Conservation (phyloP, 2,113 vertebrate species). For the Macquaria australasica region DNA sequence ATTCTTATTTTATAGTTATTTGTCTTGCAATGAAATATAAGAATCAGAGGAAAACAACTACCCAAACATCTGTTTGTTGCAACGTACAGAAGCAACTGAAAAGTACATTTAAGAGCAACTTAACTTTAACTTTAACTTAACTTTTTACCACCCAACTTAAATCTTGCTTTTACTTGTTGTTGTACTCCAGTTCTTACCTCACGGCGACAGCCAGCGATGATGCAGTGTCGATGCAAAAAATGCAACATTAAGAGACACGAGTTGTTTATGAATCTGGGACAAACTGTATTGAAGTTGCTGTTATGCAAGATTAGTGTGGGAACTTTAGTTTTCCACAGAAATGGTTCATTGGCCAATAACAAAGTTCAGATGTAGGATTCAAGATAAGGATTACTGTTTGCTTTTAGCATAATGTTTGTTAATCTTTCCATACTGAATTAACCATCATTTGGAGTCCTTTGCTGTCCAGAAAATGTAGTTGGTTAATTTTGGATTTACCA, state of each 20-base stretch:
- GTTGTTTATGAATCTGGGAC: background rate
- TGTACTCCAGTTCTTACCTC: background rate
- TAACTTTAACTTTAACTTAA: too few relatives aligned
- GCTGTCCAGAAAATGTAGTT: background rate
- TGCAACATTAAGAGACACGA: background rate
- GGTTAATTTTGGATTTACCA: background rate
- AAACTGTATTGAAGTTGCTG: background rate
- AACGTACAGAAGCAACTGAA: background rate
- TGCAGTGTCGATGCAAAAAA: constrained; percentile 4
- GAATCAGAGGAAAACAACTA: background rate
- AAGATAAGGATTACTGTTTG: background rate
- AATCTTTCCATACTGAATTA: background rate
- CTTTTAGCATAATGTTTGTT: background rate
- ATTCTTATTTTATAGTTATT: background rate
- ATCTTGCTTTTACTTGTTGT: background rate
- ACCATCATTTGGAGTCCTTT: background rate
- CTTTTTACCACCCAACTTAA: too few relatives aligned
- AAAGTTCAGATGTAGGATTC: background rate
- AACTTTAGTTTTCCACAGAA: background rate
- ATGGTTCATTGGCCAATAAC: background rate
- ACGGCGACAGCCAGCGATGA: too few relatives aligned
- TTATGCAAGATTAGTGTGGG: background rate
- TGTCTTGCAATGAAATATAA: background rate
- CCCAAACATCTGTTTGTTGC: background rate
- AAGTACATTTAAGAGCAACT: background rate